Evolutionary conservation across 30 jellyfish, hydroid and myxozoan genomes (phyloP), one percentile per base, ranked within the genome.

Genomic region (Turritopsis rubra): DNA sequence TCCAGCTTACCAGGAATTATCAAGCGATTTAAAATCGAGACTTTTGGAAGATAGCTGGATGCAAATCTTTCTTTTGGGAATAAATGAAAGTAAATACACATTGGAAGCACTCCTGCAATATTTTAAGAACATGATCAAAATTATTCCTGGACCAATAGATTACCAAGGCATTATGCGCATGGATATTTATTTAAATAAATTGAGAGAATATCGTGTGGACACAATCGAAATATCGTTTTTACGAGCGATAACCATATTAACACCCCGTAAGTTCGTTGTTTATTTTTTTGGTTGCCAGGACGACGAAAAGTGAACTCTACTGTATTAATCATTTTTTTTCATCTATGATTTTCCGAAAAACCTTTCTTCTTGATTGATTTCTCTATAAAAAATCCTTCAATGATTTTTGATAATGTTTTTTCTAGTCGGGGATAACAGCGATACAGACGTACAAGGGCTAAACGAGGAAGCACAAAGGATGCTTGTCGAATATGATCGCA

Each of bases 41-140:
- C 84, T 91, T 29, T 65, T 91, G 1, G 93, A 88, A 29, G 98
- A 91, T 28, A 89, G 91, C 52, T 91, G 98, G 96, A 66, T 89
- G 23, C 96, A 88, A 73, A 82, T 85, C 22, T 85, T 91, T 79
- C 31, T 91, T 27, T 79, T 91, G 26, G 88, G 91, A 27, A 72
- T 87, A 1, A 68, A 76, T 20, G 96, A 91, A 54, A 73, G 88
- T 29, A 86, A 80, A 29, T 65, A 71, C 79, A 82, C 96, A 8
- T 81, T 80, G 18, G 93, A 93, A 4, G 29, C 86, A 18, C 80
- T 91, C 52, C 79, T 89, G 29, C 82, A 85, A 28, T 91, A 81
- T 68, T 74, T 91, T 8, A 85, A 79, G 30, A 79, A 86, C 31
- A 66, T 52, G n/a, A 71, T 88, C 70, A 52, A 53, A 71, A 70